Evolutionary conservation across 2,113 vertebrate species (phyloP), one percentile per base, ranked within the genome.

Genomic region (Poeciliopsis prolifica): DNA sequence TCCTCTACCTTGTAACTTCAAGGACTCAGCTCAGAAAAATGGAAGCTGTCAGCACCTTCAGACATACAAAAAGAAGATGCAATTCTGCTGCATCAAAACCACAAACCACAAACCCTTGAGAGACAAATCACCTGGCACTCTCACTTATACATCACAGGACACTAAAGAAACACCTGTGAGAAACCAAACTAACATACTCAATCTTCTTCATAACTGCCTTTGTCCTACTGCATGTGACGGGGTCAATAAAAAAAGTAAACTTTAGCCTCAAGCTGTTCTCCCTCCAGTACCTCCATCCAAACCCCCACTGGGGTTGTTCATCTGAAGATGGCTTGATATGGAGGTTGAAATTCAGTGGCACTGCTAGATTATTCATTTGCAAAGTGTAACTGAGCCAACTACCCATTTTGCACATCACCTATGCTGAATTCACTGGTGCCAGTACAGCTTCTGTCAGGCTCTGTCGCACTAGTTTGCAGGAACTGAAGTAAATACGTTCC

Each of bases 321-420:
- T 83, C 84, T 77, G 72, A 84, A 24, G 29, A 65, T 42, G 69
- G 77, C 70, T 63, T 79, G 74, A 35, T 75, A 61, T 61, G 72
- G 65, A 83, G 82, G 1, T 44, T 2, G 33, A 40, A 75, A 87
- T 63, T 64, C 74, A 26, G 78, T 30, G 62, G 72, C 68, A 13
- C 77, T 85, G 70, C 64, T 89, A 74, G 79, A 86, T 89, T 87
- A 90, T 88, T 91, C 78, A 88, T 89, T 79, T 86, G 81, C 15
- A 3, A 40, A 67, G 83, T 76, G 78, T 73, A 87, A 84, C 62
- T 82, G 70, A 86, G 74, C 77, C 78, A 68, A 12, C 79, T 83
- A 75, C 68, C 82, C 78, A 75, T 83, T 58, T 88, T 77, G 77
- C 81, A 83, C 78, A 79, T 85, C 79, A 85, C 71, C 85, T 80